Base-by-base conservation (phyloP, 1,140 invertebrate species). In the Leptonema lineaticorne region DNA sequence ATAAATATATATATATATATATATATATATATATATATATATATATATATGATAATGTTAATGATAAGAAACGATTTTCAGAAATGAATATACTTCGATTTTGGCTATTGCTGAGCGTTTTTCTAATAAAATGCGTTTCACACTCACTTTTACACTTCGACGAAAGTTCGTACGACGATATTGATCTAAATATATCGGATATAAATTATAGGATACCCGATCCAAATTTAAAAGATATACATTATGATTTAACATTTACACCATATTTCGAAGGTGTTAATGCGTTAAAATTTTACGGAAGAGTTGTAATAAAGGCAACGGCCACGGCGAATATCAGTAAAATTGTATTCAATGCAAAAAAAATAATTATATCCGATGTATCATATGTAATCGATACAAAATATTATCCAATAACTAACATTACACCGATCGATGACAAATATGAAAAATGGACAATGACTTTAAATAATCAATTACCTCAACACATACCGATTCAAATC, bases 371-470 rank as follows among this genome's bases (percentile, higher is more conserved):
- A 9, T 70, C 75, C 9, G 59, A 60, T 7, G 72, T 60, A 33
- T 67, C 18, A 1, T 53, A 22, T 26, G 9, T 26, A n/a, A 66
- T 22, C 29, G 3, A 0, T 5, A 57, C 33, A 28, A n/a, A n/a
- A n/a, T n/a, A n/a, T n/a, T n/a, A 69, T 41, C 59, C 74, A 9
- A 20, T 72, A 3, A 68, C 60, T 6, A 71, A 74, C 28, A 69
- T 18, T 1, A 76, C 71, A n/a, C n/a, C n/a, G n/a, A n/a, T n/a
- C n/a, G n/a, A n/a, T n/a, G n/a, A 28, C 24, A n/a, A 78, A 77
- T 18, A 75, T 29, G 76, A 75, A 16, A 81, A 81, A 58, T 63
- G 81, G 27, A 78, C 74, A 27, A 76, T 81, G 22, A 57, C 26
- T 1, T 76, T 74, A 4, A 69, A 30, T 0, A 41, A 68, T 53